A percentile compares a stretch with the other conserved stretches of the same genome.
These are phyloP conservation scores for Trichosurus vulpecula DNA, from an alignment of 2,797 vertebrate genomes.

Conservation along the genomic window DNA sequence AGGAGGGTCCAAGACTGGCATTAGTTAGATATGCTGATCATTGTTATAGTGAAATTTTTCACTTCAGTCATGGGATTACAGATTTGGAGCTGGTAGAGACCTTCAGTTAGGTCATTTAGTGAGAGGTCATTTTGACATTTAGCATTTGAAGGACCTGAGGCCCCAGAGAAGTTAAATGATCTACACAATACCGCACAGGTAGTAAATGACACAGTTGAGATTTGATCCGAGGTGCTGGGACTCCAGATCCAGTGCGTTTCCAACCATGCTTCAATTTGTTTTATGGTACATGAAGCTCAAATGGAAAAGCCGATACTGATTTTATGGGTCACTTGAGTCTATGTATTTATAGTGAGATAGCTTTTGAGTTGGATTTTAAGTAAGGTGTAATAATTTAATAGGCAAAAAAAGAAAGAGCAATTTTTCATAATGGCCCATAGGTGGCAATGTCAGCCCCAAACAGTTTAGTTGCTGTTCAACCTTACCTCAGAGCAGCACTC, in stretches of 20 bases:
- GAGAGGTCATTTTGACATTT: not conserved
- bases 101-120: not conserved
- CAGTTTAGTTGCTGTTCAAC: not conserved
- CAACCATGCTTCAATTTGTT: not conserved
- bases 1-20: not conserved
- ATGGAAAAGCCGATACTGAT: not conserved
- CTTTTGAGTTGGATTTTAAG: not conserved
- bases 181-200: not conserved
- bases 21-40: not conserved
- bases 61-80: not conserved
- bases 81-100: not conserved
- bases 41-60: not conserved
- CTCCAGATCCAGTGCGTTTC: not conserved
- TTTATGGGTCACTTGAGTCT: not conserved
- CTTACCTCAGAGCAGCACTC: not conserved
- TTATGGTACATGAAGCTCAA: not conserved
- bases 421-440: not conserved
- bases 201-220: not conserved
- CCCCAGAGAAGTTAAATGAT: not conserved
- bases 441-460: not conserved
- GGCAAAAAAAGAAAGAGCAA: not conserved
- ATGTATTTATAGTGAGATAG: not conserved
- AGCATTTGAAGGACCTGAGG: not conserved
- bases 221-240: not conserved
- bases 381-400: not conserved